Evolutionary conservation across 2,888 invertebrate genomes (phyloP).

Genomic region (Epistrophe eligans): DNA sequence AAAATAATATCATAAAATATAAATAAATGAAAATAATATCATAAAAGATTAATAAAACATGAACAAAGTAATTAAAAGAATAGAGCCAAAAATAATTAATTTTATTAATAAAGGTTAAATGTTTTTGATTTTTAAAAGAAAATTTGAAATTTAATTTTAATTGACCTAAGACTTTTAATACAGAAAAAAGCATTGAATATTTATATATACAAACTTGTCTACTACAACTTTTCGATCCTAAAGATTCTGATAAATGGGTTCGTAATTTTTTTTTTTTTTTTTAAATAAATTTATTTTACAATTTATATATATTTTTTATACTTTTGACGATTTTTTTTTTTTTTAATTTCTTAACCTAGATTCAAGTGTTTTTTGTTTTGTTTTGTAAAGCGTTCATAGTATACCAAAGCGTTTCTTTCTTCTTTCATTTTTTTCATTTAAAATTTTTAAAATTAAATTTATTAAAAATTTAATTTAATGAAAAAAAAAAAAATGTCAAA

Average conservation of each 20-base stretch:
- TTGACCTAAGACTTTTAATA: constrained; percentile 2
- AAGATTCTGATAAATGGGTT: constrained; percentile 25
- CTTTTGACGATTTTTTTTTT: constrained; percentile 27
- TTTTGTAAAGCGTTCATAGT: constrained; percentile 84
- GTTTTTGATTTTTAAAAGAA: background rate
- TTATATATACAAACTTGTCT: background rate
- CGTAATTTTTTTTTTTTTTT: constrained; percentile 40
- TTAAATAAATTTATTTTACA: constrained; percentile 44
- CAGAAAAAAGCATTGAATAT: background rate
- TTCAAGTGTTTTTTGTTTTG: constrained; percentile 34
- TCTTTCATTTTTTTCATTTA: constrained; percentile 57
- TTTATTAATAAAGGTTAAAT: too few relatives aligned
- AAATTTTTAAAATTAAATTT: constrained; percentile 45
- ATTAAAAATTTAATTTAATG: background rate
- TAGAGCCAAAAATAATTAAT: too few relatives aligned
- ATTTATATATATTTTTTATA: constrained; percentile 33
- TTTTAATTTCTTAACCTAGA: constrained; percentile 48
- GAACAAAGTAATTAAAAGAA: too few relatives aligned
- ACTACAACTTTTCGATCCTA: background rate
- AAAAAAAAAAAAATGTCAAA: constrained; percentile 4
- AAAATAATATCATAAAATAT: too few relatives aligned
- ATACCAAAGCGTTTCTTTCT: constrained; percentile 83
- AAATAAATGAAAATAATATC: too few relatives aligned
- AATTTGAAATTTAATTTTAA: background rate
- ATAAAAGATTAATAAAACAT: too few relatives aligned